A percentile compares a stretch with the other conserved stretches of the same genome.
Evolutionary conservation across 2,113 vertebrate species (phyloP).

Genomic region (Oreamnos americanus): DNA sequence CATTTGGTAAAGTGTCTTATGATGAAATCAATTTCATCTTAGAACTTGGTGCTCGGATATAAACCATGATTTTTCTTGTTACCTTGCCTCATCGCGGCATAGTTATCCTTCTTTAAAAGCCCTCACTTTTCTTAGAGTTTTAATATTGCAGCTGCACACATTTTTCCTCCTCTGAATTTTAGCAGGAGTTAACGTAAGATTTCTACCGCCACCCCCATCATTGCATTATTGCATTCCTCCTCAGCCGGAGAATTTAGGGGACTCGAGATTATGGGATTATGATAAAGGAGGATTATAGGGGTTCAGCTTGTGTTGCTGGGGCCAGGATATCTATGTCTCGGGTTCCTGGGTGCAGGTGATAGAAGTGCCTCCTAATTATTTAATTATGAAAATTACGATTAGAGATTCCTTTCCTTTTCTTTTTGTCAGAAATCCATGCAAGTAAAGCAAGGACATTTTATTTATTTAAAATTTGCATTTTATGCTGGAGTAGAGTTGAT

Average conservation of each 20-base stretch:
- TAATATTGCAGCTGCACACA: neutral
- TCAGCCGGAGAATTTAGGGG: neutral
- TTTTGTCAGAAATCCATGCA: neutral
- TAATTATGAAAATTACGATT: neutral
- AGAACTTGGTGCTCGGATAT: slow-evolving; percentile 41
- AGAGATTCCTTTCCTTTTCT: neutral
- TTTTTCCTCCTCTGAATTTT: neutral
- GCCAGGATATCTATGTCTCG: neutral
- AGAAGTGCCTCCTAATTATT: neutral
- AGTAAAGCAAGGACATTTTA: neutral
- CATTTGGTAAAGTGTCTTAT: slow-evolving; percentile 35
- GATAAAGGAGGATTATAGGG: neutral
- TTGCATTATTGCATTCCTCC: neutral
- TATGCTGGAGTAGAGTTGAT: neutral
- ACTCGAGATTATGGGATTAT: neutral
- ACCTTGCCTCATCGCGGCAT: neutral
- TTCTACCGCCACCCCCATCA: neutral
- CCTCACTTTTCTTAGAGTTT: neutral
- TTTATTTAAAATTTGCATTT: neutral
- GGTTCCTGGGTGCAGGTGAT: neutral
- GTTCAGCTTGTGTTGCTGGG: neutral
- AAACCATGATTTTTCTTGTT: neutral
- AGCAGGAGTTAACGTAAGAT: neutral
- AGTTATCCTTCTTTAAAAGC: slow-evolving; percentile 29
- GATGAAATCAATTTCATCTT: slow-evolving; percentile 18